phyloP scores from a whole-genome alignment of 2,113 vertebrate genomes.

The Thymallus thymallus region DNA sequence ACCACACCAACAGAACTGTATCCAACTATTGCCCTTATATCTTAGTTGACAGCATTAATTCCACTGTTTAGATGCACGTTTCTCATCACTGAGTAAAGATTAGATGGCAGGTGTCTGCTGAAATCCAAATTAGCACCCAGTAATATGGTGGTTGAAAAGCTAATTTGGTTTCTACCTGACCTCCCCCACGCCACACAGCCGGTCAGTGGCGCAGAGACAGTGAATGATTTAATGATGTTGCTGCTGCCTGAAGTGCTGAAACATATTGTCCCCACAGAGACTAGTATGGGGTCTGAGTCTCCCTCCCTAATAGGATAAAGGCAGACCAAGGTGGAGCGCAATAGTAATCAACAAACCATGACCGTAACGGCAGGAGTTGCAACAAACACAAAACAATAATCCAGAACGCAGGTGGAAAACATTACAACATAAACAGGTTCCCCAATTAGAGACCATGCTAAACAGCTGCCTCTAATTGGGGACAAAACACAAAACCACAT shows the following conservation, averaged over 20 bases:
- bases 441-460: too few relatives aligned
- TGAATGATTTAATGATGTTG: constrained; percentile 62
- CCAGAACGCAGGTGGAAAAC: too few relatives aligned
- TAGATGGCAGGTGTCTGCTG: constrained; percentile 24
- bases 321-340: too few relatives aligned
- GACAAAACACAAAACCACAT: too few relatives aligned
- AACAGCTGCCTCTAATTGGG: too few relatives aligned
- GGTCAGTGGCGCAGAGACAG: constrained; percentile 27
- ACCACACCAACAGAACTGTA: background rate
- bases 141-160: constrained; percentile 42
- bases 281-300: too few relatives aligned
- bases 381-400: too few relatives aligned
- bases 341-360: too few relatives aligned
- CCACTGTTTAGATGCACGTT: too few relatives aligned
- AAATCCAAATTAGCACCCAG: constrained; percentile 10
- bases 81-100: background rate
- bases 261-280: constrained; percentile 43
- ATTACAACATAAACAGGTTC: too few relatives aligned
- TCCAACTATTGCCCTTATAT: background rate
- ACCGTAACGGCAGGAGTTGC: too few relatives aligned
- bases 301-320: too few relatives aligned
- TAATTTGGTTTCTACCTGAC: constrained; percentile 65
- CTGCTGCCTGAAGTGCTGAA: constrained; percentile 71
- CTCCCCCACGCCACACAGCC: constrained; percentile 49
- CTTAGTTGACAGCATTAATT: background rate